A percentile compares a stretch with the other conserved stretches of the same genome.
phyloP scores from a whole-genome alignment of 2,888 invertebrate genomes.

The Ophraella communa region DNA sequence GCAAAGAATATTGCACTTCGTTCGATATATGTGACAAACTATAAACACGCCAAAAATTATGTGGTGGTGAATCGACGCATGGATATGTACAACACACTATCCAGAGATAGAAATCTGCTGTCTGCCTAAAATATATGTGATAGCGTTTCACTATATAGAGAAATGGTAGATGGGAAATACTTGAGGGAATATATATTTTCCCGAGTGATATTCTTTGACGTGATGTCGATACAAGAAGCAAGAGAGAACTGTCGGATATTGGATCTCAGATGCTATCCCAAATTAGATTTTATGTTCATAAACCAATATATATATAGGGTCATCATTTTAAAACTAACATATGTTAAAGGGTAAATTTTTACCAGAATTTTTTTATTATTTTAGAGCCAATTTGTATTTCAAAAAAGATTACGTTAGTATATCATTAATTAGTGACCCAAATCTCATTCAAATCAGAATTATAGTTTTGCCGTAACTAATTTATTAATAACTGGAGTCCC shows the following conservation, averaged over 20 bases:
- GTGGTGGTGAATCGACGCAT: slow-evolving; percentile 29
- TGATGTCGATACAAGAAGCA: slow-evolving; percentile 8
- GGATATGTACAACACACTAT: slow-evolving; percentile 31
- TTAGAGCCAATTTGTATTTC: too few relatives aligned
- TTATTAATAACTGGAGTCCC: too few relatives aligned
- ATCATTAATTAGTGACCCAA: too few relatives aligned
- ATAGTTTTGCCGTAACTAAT: too few relatives aligned
- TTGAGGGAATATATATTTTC: slow-evolving; percentile 21
- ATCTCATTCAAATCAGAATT: too few relatives aligned
- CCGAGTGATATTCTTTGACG: slow-evolving; percentile 13
- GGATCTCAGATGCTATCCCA: background rate
- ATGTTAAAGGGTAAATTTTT: too few relatives aligned
- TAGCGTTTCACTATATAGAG: slow-evolving; percentile 14
- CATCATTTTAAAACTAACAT: too few relatives aligned
- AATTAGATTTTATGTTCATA: background rate
- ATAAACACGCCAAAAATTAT: slow-evolving; percentile 27
- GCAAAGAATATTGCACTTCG: slow-evolving; percentile 13
- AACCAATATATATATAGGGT: background rate
- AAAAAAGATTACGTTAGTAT: too few relatives aligned
- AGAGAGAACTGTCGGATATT: background rate
- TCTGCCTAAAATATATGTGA: slow-evolving; percentile 21
- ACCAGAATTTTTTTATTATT: too few relatives aligned
- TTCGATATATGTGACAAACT: slow-evolving; percentile 16
- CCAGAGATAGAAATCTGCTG: slow-evolving; percentile 32
- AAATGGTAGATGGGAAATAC: slow-evolving; percentile 15